These are phyloP conservation scores for Tanaodytes sp. DNA, from an alignment of 2,888 invertebrate genomes.

Conservation along the genomic window DNA sequence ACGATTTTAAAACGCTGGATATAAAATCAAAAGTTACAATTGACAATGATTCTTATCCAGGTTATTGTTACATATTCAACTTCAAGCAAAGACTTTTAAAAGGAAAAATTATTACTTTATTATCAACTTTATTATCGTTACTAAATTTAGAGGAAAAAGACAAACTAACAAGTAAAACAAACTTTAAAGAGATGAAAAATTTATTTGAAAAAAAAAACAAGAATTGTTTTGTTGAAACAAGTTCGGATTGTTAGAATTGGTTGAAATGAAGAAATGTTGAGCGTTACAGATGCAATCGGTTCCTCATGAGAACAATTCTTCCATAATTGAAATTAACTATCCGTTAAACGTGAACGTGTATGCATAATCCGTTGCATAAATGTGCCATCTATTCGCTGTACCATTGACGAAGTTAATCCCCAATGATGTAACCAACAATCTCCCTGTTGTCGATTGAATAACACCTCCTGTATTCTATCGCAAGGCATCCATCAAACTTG, in stretches of 20 bases:
- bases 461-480: slow-evolving; percentile 45
- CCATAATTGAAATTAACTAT: slow-evolving; percentile 27
- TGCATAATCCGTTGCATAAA: slow-evolving; percentile 55
- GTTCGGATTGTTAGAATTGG: no score
- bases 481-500: slow-evolving; percentile 10
- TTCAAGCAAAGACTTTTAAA: no score
- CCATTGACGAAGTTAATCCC: slow-evolving; percentile 56
- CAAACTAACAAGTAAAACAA: not conserved
- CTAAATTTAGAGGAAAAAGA: no score
- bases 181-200: not conserved
- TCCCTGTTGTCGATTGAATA: slow-evolving; percentile 50
- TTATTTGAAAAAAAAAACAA: not conserved
- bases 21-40: no score
- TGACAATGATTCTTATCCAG: no score
- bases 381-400: slow-evolving; percentile 55
- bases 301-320: no score
- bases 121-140: no score
- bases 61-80: no score
- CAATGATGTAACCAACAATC: slow-evolving; percentile 55
- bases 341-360: slow-evolving; percentile 7
- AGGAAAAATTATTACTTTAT: no score
- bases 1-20: no score
- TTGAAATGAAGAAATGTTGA: no score
- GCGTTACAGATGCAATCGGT: no score
- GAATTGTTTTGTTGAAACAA: slow-evolving; percentile 6